phyloP scores from a whole-genome alignment of 2,797 vertebrate genomes.

The Mormyrops attenuatus region DNA sequence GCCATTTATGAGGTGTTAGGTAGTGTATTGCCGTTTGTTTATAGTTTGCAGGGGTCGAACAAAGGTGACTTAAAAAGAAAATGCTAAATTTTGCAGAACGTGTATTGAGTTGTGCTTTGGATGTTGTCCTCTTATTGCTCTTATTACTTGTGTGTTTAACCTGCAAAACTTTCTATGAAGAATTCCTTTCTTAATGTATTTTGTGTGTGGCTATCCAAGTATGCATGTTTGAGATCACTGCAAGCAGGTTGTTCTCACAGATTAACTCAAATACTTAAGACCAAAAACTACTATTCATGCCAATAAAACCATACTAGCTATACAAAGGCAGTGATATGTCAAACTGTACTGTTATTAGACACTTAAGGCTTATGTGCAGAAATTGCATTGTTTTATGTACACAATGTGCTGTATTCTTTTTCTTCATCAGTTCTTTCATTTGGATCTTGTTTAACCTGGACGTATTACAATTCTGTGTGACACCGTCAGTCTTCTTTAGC shows the following conservation, averaged over 20 bases:
- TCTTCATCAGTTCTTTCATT: constrained; percentile 54
- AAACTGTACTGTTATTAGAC: not conserved
- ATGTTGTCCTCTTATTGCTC: constrained; percentile 90
- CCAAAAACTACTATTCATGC: not conserved
- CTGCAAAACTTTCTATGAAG: constrained; percentile 35
- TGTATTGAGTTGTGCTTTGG: constrained; percentile 44
- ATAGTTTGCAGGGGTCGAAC: not conserved
- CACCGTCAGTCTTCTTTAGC: constrained; percentile 62
- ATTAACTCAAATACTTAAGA: not conserved
- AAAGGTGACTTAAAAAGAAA: not conserved
- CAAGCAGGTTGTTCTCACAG: not conserved
- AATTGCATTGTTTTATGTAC: constrained; percentile 36
- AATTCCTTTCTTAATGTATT: constrained; percentile 47
- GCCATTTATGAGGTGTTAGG: not conserved
- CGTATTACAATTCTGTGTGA: constrained; percentile 79
- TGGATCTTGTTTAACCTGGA: constrained; percentile 64
- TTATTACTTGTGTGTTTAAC: constrained; percentile 48
- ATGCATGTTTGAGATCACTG: not conserved
- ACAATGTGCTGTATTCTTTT: constrained; percentile 41
- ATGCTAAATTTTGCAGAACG: constrained; percentile 8
- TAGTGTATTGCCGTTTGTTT: not conserved
- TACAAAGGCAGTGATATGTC: not conserved
- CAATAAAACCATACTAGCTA: not conserved
- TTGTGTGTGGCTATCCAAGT: constrained; percentile 26
- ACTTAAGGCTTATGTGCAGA: constrained; percentile 40